Base-by-base conservation (phyloP, 2,797 vertebrate species). In the Artibeus jamaicensis region DNA sequence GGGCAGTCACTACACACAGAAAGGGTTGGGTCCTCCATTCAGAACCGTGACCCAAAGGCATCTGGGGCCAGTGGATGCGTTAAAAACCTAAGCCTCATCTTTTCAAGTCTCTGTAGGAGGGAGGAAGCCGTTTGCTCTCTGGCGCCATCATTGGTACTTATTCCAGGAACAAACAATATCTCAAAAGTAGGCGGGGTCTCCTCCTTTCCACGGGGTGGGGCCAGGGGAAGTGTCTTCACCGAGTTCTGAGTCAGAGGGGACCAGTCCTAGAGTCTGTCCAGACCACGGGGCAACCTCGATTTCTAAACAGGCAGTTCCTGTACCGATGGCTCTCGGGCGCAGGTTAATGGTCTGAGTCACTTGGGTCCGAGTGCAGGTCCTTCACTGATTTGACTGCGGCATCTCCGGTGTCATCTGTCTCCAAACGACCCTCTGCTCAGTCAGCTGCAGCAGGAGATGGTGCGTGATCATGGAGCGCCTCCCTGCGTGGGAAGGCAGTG, bases 381-480 rank as follows among this genome's bases (percentile, higher is more conserved):
- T 74, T 22, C 48, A 73, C n/a, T 44, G 3, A 42, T 67, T 18
- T 50, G 44, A 59, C 65, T 2, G 34, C 14, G 22, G 19, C 34
- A 15, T 55, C 78, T 77, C 11, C 0, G 1, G n/a, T 37, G 3
- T 14, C 22, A 12, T 48, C 68, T 12, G 0, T 57, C 53, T 83
- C 65, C 65, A 26, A 29, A 39, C 9, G n/a, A 93, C 71, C 14
- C 9, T 29, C 68, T 76, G 3, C 19, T 67, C 50, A 18, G 19
- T 70, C 16, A 6, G 18, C 73, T 78, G 48, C 34, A 18, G 14
- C 22, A 70, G 37, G 65, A 32, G 39, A 9, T 2, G 2, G 3
- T 0, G 9, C 3, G 14, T 46, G 44, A 55, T 50, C 0, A 0
- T 1, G 0, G 18, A 34, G n/a, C 42, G 1, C 50, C 62, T 48